Evolutionary conservation across 2,888 invertebrate genomes (phyloP), one percentile per base, ranked within the genome.

Genomic region (Artemia sinica): DNA sequence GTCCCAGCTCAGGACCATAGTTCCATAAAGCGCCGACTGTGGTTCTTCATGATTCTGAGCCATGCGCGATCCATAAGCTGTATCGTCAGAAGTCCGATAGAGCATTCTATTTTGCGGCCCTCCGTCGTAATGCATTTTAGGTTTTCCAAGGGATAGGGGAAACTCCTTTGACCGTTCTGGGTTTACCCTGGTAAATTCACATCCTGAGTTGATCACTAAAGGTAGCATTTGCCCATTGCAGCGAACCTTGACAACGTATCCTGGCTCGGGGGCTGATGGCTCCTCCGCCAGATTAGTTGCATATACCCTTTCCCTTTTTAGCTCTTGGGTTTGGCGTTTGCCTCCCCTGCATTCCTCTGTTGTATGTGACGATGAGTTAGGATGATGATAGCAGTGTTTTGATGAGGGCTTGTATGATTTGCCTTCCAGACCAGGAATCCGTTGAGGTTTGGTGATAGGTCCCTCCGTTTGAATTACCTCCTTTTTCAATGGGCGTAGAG

Each of bases 201-300:
- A 52, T 52, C 52, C 52, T 13, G 52, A 52, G n/a, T 52, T n/a
- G n/a, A 52, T 52, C 13, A 52, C 52, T 13, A 52, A 13, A 13
- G 52, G 52, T n/a, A 52, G n/a, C 52, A 52, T 52, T 52, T 52
- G 52, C n/a, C n/a, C 52, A n/a, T 2, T 52, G 52, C 52, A 52
- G 13, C 52, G 13, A n/a, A n/a, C 52, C n/a, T 52, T 13, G n/a
- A 52, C 52, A 13, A n/a, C n/a, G 52, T 52, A 52, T n/a, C 52
- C 52, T 52, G 13, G 13, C 13, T 52, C 52, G n/a, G 52, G 52
- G n/a, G 13, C 13, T 13, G 52, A 13, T 13, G 13, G 52, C n/a
- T 13, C n/a, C 52, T 52, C 13, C n/a, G 52, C 52, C 52, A 52
- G 52, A n/a, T n/a, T 52, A 52, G n/a, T n/a, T 13, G n/a, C 13